Evolutionary conservation across 2,888 invertebrate genomes (phyloP), one percentile per base, ranked within the genome.

Genomic region (Lacanobia oleracea): DNA sequence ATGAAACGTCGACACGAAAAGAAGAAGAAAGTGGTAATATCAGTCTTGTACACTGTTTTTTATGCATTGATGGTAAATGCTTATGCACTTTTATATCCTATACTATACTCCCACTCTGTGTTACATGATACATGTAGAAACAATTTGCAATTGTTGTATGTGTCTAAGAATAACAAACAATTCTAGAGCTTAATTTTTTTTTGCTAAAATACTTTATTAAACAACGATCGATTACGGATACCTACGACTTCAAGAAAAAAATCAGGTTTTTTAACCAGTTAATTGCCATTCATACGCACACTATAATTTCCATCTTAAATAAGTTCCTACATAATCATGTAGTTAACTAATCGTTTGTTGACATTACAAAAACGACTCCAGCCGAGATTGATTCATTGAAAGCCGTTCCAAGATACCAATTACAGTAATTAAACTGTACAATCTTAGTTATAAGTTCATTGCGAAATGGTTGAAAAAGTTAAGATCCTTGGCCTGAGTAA

Each of bases 401-500:
- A 76, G 64, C 62, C 56, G 72, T 50, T 76, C 69, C 67, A 67
- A 67, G 69, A 78, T 73, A 66, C 67, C 82, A 81, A 88, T 87
- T 84, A 88, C 33, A 81, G 81, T 79, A 86, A 87, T 87, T 87
- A 87, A 86, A 79, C 61, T 79, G 66, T 81, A 78, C 59, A 82
- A 67, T 76, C 75, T 79, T 77, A 80, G 70, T 75, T 81, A 76
- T 70, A 69, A 79, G 72, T 73, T 75, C 37, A 72, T 87, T 87
- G 75, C 79, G 68, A 86, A 82, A 86, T 81, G 54, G 63, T 75
- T 74, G 63, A 77, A 82, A 75, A 80, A 75, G 62, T 73, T 64
- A 73, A 67, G 27, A 56, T 78, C 85, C 83, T 82, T 85, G 84
- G 76, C 79, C 78, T 50, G 65, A 67, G 77, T 50, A 60, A 76